These are phyloP conservation scores for Amphibalanus amphitrite DNA, from an alignment of 1,140 invertebrate species.

Conservation along the genomic window DNA sequence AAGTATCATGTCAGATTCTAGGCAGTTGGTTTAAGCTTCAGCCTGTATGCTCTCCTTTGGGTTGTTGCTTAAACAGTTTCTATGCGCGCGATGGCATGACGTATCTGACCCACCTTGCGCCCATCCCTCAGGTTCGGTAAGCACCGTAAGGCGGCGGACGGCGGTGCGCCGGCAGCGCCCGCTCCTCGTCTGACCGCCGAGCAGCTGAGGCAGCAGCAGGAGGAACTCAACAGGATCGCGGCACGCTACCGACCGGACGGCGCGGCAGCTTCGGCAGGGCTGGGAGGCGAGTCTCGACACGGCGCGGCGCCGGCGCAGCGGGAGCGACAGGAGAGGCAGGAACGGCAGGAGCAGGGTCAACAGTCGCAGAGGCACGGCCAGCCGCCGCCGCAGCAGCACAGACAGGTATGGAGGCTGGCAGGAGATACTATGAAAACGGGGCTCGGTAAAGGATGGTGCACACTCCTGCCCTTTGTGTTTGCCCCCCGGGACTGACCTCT, in stretches of 20 bases:
- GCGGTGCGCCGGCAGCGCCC: conserved; percentile 26
- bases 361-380: conserved; percentile 23
- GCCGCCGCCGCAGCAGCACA: conserved; percentile 18
- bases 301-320: conserved; percentile 23
- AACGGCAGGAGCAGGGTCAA: conserved; percentile 17
- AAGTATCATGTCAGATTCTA: no score
- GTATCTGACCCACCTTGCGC: no score
- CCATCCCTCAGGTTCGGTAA: conserved; percentile 52
- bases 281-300: no score
- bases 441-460: no score
- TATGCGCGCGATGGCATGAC: no score
- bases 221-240: not conserved
- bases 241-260: conserved; percentile 13
- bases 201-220: conserved; percentile 4
- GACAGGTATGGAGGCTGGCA: not conserved
- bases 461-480: no score
- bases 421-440: no score
- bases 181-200: conserved; percentile 5
- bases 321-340: conserved; percentile 29
- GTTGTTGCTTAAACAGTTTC: no score
- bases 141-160: conserved; percentile 44
- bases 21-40: no score
- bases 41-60: no score
- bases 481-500: no score
- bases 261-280: conserved; percentile 18